Evolutionary conservation across 1,140 invertebrate species (phyloP), one percentile per base, ranked within the genome.

Genomic region (Paraescarpia echinospica): DNA sequence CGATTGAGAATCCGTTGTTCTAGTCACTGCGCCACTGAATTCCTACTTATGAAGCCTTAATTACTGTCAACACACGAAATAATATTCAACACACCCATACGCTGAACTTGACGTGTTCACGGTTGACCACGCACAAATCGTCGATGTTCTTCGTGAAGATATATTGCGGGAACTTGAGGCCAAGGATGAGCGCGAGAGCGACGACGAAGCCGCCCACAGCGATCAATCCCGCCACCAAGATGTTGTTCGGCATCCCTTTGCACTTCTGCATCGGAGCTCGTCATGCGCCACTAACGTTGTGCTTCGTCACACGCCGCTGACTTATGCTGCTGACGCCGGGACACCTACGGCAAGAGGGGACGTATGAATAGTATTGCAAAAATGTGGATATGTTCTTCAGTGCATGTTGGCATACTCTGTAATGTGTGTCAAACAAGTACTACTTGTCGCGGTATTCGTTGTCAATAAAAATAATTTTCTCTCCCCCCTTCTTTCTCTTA

Each of bases 151-250:
- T 92, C 48, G 91, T 35, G 92, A 92, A 90, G 27, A 94, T 93
- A 93, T 94, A 94, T 89, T 93, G 93, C 35, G 94, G 94, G 92
- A 94, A 94, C 93, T 94, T 94, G 48, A 94, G 90, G 12, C 94
- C 94, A 91, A 94, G 94, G 94, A 94, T 94, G 51, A 94, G 93
- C 1, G 94, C 94, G 5, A 94, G 92, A 33, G 93, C 92, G 33
- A 94, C 93, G 35, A 94, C 91, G 1, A 94, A 89, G 34, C 93
- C 93, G 8, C 94, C 94, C 48, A 93, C 93, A 35, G 94, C 90
- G 33, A 94, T 59, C 34, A 94, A 93, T 18, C 94, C 94, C 9
- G 94, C 77, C 31, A 93, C 94, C 33, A 94, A 92, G 91, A 94
- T 94, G 27, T 92, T 92, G 33, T 91, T 93, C 77, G 94, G 94